Evolutionary conservation across 2,797 vertebrate genomes (phyloP).

Genomic region (Clarias fuscus): DNA sequence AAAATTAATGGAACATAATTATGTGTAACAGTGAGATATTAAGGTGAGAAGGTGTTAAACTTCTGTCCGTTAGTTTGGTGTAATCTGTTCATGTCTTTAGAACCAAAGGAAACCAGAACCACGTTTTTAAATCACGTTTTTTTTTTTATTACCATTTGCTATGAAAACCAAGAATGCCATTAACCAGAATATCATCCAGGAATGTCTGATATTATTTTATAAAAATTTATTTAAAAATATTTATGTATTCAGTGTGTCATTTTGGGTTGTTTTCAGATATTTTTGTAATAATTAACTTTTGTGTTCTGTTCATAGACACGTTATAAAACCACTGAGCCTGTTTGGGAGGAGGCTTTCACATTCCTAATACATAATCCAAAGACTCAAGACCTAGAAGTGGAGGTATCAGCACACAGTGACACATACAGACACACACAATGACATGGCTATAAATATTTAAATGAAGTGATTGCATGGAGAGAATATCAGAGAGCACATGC

Average conservation of each 20-base stretch:
- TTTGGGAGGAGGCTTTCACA: slow-evolving; percentile 94
- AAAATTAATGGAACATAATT: too few species aligned
- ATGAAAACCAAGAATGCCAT: not conserved
- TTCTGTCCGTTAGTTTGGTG: too few species aligned
- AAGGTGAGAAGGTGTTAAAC: too few species aligned
- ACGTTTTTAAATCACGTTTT: not conserved
- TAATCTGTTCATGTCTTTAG: not conserved
- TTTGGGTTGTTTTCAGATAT: not conserved
- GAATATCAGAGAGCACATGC: not conserved
- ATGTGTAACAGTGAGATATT: too few species aligned
- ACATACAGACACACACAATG: not conserved
- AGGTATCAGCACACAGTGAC: slow-evolving; percentile 74
- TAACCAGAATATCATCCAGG: not conserved
- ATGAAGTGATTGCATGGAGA: not conserved
- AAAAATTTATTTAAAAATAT: not conserved
- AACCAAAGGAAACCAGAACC: not conserved
- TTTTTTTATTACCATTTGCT: too few species aligned
- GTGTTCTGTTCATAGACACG: slow-evolving; percentile 73
- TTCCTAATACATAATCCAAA: slow-evolving; percentile 95
- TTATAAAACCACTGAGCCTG: slow-evolving; percentile 91
- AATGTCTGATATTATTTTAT: not conserved
- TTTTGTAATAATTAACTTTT: not conserved
- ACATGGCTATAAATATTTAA: not conserved
- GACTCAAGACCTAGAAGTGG: slow-evolving; percentile 85
- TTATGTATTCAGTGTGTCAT: not conserved